These are phyloP conservation scores for Venustaconcha ellipsiformis DNA, from an alignment of 1,140 invertebrate species.

Conservation along the genomic window DNA sequence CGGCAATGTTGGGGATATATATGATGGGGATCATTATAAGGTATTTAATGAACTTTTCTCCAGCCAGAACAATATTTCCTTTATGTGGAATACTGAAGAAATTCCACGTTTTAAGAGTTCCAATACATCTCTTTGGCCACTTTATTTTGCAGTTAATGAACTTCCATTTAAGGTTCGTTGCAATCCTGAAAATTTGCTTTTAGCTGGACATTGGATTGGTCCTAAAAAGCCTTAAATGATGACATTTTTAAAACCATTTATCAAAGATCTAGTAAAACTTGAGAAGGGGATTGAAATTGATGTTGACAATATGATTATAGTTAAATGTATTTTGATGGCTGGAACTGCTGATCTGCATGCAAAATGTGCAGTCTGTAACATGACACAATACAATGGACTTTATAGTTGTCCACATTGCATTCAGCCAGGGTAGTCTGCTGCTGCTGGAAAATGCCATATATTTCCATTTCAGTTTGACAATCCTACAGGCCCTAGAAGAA, in stretches of 20 bases:
- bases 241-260: constrained; percentile 11
- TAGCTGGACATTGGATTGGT: constrained; percentile 18
- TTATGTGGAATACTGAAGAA: constrained; percentile 12
- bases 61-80: too few relatives aligned
- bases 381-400: constrained; percentile 23
- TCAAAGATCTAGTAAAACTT: background rate
- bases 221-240: background rate
- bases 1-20: too few relatives aligned
- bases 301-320: background rate
- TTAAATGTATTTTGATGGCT: constrained; percentile 16
- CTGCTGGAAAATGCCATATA: too few relatives aligned
- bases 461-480: too few relatives aligned
- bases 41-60: too few relatives aligned
- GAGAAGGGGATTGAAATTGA: background rate
- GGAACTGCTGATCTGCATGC: constrained; percentile 29
- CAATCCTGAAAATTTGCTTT: constrained; percentile 11
- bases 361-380: constrained; percentile 9
- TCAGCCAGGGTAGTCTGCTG: too few relatives aligned
- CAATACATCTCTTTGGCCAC: constrained; percentile 25
- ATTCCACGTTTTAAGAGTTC: constrained; percentile 21
- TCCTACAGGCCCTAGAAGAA: too few relatives aligned
- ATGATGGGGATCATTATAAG: too few relatives aligned
- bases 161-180: constrained; percentile 10
- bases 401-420: constrained; percentile 20
- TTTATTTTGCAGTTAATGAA: constrained; percentile 30